Base-by-base conservation (phyloP, 2,797 vertebrate genomes). In the Mustela erminea region DNA sequence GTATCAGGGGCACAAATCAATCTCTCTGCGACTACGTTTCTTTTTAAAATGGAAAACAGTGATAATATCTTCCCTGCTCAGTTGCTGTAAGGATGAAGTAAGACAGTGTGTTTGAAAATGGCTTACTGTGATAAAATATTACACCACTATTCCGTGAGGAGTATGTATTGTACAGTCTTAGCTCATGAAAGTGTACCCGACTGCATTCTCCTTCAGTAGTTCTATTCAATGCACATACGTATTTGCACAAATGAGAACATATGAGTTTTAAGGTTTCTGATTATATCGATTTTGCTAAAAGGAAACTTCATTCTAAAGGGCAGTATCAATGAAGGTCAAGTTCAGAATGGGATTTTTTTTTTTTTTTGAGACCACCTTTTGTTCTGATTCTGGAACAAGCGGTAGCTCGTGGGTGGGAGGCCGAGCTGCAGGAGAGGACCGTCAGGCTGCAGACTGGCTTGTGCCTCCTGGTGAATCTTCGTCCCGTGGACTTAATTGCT, bases 201-300 rank as follows among this genome's bases (percentile, higher is more conserved):
- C 60, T 56, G 12, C 10, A 35, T 90, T 77, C 49, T 58, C 14
- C 35, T 88, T 60, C 8, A 68, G 94, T 64, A 38, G 8, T 52
- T 70, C 27, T n/a, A 21, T 49, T 87, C 62, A 56, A 60, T 49
- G 23, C 32, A 43, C 60, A 23, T 2, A 78, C 35, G 68, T 77
- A 23, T 35, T 93, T 23, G 38, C 74, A 56, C 18, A 58, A 85
- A 46, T 70, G 43, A 64, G 38, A 66, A 85, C n/a, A 35, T 89
- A 54, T 3, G 27, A n/a, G 18, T 81, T 86, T 60, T 90, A 70
- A 89, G 84, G 2, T 77, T 20, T 68, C 90, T 23, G 62, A 86
- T 78, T 64, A 41, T 80, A 90, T 43, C 15, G 43, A 43, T 83
- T 91, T 84, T 77, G 60, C 74, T 92, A 75, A 84, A 58, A 95